Percentiles rank a stretch among this genome's conserved stretches.
Evolutionary conservation across 2,113 vertebrate species (phyloP).

Genomic region (Corydoras sp.): DNA sequence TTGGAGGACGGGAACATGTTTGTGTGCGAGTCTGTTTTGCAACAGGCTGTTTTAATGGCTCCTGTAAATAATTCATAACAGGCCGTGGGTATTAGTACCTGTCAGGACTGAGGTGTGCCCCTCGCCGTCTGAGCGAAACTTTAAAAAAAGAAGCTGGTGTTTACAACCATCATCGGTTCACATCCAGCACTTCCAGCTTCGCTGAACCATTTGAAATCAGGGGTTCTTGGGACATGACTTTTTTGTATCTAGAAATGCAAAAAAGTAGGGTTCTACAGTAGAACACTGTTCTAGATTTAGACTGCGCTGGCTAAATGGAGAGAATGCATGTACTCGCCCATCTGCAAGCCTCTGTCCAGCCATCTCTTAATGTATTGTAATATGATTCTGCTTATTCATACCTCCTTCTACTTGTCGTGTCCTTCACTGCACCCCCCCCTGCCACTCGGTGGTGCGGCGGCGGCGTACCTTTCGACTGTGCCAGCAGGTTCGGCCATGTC

Average conservation of each 20-base stretch:
- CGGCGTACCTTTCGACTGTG: background rate
- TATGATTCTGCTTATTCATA: background rate
- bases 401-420: background rate
- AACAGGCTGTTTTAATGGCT: conserved; percentile 9
- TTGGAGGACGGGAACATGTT: background rate
- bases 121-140: background rate
- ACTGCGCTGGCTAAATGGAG: too few relatives aligned
- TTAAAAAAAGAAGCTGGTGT: background rate
- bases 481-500: background rate
- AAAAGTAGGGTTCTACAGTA: too few relatives aligned
- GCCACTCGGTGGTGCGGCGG: background rate
- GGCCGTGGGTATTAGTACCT: conserved; percentile 16
- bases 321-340: background rate
- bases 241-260: too few relatives aligned
- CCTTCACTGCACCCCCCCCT: background rate
- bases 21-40: conserved; percentile 5
- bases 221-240: too few relatives aligned
- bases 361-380: background rate
- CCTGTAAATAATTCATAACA: conserved; percentile 30
- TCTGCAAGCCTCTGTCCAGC: background rate
- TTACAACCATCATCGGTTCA: background rate
- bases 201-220: too few relatives aligned
- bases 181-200: too few relatives aligned
- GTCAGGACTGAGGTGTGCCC: background rate
- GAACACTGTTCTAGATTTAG: too few relatives aligned